These are phyloP conservation scores for Taeniopygia guttata DNA, from an alignment of 2,797 vertebrate species.

Conservation along the genomic window DNA sequence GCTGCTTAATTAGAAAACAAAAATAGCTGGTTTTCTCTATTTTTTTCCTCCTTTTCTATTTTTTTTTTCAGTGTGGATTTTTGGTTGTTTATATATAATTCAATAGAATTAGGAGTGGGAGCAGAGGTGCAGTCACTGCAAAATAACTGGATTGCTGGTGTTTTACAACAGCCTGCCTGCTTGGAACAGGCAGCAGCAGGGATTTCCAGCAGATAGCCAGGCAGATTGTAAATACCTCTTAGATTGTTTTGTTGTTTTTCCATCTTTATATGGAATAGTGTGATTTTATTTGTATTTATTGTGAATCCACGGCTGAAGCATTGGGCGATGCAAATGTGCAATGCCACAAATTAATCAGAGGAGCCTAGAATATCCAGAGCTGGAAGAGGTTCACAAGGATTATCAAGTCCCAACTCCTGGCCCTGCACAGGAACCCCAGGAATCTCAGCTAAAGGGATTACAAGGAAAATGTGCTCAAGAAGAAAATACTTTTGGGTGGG, in stretches of 20 bases:
- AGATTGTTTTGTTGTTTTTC: neutral
- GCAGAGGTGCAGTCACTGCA: neutral
- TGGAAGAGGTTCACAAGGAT: neutral
- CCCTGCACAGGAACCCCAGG: neutral
- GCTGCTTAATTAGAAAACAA: constrained; percentile 61
- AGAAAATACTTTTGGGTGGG: neutral
- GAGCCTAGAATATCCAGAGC: neutral
- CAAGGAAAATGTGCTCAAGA: neutral
- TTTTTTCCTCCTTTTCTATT: neutral
- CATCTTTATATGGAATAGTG: neutral
- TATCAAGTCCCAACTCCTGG: neutral
- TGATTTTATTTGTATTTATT: neutral
- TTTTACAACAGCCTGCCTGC: constrained; percentile 23
- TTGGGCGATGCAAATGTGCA: neutral
- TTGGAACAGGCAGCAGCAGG: neutral
- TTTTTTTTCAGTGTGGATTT: neutral
- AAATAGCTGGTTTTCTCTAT: constrained; percentile 20
- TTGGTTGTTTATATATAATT: neutral
- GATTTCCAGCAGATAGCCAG: constrained; percentile 41
- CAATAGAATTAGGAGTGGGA: neutral
- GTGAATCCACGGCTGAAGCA: rapidly evolving
- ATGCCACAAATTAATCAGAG: neutral
- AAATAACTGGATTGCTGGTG: neutral
- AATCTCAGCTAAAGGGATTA: neutral
- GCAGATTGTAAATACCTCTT: constrained; percentile 26